Conservation (phyloP, 1,140 invertebrate genomes). For the Brachionus rubens region DNA sequence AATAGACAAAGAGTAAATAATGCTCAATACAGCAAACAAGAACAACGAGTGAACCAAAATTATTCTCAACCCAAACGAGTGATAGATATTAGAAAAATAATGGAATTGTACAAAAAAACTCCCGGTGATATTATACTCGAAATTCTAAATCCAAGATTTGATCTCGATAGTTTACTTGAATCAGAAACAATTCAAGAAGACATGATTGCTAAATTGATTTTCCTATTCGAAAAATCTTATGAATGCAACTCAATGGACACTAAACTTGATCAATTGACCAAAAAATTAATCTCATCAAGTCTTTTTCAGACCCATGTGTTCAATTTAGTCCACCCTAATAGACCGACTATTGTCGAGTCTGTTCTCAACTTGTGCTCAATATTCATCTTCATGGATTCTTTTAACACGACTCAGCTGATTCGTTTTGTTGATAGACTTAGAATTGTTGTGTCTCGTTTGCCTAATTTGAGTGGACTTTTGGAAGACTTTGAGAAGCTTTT, state of each 20-base stretch:
- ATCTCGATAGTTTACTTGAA: background rate
- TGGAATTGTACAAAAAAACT: background rate
- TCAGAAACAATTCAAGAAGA: background rate
- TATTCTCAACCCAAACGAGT: background rate
- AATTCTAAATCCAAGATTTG: background rate
- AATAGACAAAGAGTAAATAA: no score
- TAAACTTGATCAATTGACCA: background rate
- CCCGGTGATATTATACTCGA: background rate
- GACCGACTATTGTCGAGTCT: background rate
- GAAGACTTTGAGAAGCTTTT: background rate
- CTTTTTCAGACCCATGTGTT: background rate
- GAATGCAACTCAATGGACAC: background rate
- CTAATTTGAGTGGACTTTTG: background rate
- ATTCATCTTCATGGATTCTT: slow-evolving; percentile 2
- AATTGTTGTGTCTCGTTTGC: background rate
- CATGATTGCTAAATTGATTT: background rate
- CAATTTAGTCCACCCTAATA: background rate
- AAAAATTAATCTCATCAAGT: background rate
- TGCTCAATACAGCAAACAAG: no score
- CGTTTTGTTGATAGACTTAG: background rate
- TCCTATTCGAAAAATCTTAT: slow-evolving; percentile 16
- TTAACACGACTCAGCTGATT: background rate
- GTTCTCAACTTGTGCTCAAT: background rate
- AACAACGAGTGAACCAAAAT: no score
- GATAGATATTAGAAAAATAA: background rate